Conservation (phyloP, 1,140 invertebrate genomes). For the Ditylenchus dipsaci region DNA sequence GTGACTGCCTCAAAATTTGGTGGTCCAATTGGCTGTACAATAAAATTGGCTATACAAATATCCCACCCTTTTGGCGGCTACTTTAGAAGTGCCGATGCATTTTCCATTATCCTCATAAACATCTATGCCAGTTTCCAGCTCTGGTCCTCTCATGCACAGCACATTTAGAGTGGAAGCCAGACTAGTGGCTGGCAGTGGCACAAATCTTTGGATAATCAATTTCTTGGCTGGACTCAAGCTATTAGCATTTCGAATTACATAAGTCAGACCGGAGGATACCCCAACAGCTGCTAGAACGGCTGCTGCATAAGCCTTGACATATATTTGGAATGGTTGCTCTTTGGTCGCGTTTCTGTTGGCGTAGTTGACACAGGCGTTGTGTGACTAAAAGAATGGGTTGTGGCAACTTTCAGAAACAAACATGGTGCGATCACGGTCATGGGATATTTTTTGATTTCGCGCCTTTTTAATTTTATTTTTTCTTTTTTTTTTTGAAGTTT, state of each 20-base stretch:
- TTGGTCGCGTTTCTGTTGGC: slow-evolving; percentile 63
- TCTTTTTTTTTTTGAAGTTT: too few relatives aligned
- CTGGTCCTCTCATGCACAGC: slow-evolving; percentile 62
- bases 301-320: slow-evolving; percentile 60
- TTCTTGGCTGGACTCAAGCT: slow-evolving; percentile 58
- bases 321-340: slow-evolving; percentile 60
- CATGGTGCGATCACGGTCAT: too few relatives aligned
- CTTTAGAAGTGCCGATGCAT: slow-evolving; percentile 61
- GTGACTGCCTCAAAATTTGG: slow-evolving; percentile 38
- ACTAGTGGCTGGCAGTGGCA: slow-evolving; percentile 62
- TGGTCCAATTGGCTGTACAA: background rate
- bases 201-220: slow-evolving; percentile 62
- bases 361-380: slow-evolving; percentile 64
- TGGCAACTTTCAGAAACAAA: too few relatives aligned
- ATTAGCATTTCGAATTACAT: slow-evolving; percentile 59
- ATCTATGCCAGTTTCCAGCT: slow-evolving; percentile 62
- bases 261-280: slow-evolving; percentile 55
- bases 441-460: too few relatives aligned
- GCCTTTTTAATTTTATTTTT: background rate
- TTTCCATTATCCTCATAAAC: slow-evolving; percentile 60
- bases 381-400: slow-evolving; percentile 54
- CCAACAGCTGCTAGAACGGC: slow-evolving; percentile 49
- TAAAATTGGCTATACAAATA: background rate
- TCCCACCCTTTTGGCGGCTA: slow-evolving; percentile 61
- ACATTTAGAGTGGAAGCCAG: slow-evolving; percentile 62